phyloP scores from a whole-genome alignment of 2,113 vertebrate genomes.

The Equus przewalskii region DNA sequence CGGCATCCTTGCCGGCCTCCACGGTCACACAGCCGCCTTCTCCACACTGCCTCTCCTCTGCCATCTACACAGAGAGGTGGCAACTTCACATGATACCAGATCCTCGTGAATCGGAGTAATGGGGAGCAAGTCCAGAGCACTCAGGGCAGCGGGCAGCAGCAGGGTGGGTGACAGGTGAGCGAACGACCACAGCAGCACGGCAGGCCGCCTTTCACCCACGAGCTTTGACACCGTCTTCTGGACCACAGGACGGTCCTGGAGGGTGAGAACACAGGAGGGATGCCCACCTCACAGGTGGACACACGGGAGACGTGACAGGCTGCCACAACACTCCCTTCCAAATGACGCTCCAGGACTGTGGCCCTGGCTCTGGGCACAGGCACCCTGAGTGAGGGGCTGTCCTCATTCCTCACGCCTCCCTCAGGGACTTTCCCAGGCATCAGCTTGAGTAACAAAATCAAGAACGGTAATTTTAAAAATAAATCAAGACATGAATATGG shows the following conservation, averaged over 20 bases:
- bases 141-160: not conserved
- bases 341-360: not conserved
- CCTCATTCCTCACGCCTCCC: not conserved
- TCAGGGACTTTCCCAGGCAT: not conserved
- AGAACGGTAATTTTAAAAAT: not conserved
- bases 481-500: not conserved
- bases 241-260: not conserved
- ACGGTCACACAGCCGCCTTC: not conserved
- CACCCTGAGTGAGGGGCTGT: not conserved
- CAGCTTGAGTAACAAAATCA: not conserved
- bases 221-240: not conserved
- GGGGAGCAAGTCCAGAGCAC: not conserved
- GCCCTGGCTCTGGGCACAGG: not conserved
- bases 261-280: not conserved
- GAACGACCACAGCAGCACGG: fast-evolving
- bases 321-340: not conserved
- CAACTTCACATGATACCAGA: not conserved
- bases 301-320: fast-evolving
- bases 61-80: not conserved
- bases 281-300: not conserved
- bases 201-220: too few species aligned
- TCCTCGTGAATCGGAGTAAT: not conserved
- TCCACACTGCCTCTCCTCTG: not conserved
- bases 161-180: fast-evolving
- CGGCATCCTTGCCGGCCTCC: not conserved